Evolutionary conservation across 2,888 invertebrate genomes (phyloP), one percentile per base, ranked within the genome.

Genomic region (Dicycla oo): DNA sequence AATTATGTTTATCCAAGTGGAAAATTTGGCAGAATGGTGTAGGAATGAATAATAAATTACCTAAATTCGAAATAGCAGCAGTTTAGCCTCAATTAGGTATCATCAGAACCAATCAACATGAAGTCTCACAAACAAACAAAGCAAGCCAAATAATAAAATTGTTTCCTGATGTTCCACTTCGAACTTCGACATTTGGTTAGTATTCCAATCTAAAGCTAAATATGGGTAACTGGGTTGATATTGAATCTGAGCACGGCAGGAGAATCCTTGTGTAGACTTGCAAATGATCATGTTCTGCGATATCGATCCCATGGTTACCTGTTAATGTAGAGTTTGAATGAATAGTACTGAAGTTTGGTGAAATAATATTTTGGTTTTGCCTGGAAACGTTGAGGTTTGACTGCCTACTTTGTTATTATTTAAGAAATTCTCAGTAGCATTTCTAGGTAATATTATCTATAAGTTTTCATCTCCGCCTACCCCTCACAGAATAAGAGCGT

Each of bases 161-260:
- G 8, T 8, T 38, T 38, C 38, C 38, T 34, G 34, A 30, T 30
- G 30, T 30, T 30, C 2, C 30, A 30, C 4, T 30, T 30, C 30
- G 30, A 30, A 38, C 8, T 38, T 8, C 8, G 38, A 38, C 8
- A 38, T 38, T 7, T 38, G 38, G 8, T 38, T 38, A 38, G 38
- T 38, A 38, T 38, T 38, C 38, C 38, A 38, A 6, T 38, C 38
- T 38, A 38, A 8, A 38, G 8, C 38, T 38, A 8, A 38, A 38
- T 38, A 8, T 38, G 8, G 38, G 38, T 38, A 38, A 38, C 38
- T 38, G 38, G 8, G 34, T 40, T 20, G 38, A 18, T 26, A 47
- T 38, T 38, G 8, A 26, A 45, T 34, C 23, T 69, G 23, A 26
- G 7, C 69, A 74, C 43, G 69, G n/a, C 23, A 66, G 4, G 3